Evolutionary conservation across 2,888 invertebrate genomes (phyloP).

Genomic region (Helicoverpa assulta): DNA sequence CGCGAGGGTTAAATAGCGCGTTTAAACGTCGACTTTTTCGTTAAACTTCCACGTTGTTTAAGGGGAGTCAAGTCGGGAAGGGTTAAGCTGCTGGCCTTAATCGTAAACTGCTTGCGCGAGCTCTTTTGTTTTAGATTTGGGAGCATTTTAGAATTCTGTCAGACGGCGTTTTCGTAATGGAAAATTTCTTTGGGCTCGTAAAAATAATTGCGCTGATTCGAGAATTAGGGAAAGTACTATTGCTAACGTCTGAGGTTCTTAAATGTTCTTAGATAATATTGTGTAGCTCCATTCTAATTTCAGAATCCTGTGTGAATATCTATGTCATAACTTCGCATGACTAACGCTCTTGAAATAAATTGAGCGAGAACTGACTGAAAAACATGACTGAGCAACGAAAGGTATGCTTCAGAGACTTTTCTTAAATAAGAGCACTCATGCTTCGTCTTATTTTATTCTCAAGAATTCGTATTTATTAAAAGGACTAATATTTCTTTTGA

Average conservation of each 20-base stretch:
- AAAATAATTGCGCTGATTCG: constrained; percentile 52
- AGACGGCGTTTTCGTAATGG: constrained; percentile 61
- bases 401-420: constrained; percentile 17
- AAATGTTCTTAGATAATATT: background rate
- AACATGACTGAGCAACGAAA: constrained; percentile 32
- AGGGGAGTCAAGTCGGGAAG: constrained; percentile 83
- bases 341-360: constrained; percentile 28
- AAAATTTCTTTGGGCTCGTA: constrained; percentile 53
- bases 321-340: constrained; percentile 2
- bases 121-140: constrained; percentile 76
- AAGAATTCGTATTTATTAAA: constrained; percentile 23
- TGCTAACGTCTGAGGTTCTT: constrained; percentile 4
- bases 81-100: constrained; percentile 82
- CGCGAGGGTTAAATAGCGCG: constrained; percentile 87
- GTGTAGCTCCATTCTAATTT: background rate
- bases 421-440: constrained; percentile 18
- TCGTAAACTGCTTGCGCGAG: constrained; percentile 82
- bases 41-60: constrained; percentile 82
- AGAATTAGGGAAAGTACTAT: constrained; percentile 39
- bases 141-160: constrained; percentile 65
- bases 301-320: constrained; percentile 1
- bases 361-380: constrained; percentile 22
- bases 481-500: constrained; percentile 36
- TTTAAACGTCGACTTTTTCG: constrained; percentile 85
- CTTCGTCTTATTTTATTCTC: constrained; percentile 24